Evolutionary conservation across 2,888 invertebrate genomes (phyloP).

Genomic region (Drosophila tripunctata): DNA sequence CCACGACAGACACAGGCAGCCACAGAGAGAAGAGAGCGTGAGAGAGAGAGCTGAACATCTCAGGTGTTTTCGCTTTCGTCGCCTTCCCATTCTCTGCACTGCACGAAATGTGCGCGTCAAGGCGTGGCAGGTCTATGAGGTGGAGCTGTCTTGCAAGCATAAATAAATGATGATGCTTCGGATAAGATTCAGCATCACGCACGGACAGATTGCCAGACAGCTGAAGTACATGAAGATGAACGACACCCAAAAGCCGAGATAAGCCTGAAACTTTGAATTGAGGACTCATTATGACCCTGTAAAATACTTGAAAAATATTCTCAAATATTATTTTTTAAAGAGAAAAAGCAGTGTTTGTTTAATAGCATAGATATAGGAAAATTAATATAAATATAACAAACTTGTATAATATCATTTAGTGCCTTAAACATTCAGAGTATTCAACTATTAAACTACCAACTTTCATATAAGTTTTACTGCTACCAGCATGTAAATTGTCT

Average conservation of each 20-base stretch:
- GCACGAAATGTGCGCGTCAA: slow-evolving; percentile 13
- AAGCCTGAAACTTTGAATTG: slow-evolving; percentile 18
- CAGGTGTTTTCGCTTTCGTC: slow-evolving; percentile 69
- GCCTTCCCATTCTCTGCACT: slow-evolving; percentile 7
- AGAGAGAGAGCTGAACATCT: slow-evolving; percentile 7
- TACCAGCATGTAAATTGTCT: neutral
- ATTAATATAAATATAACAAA: slow-evolving; percentile 3
- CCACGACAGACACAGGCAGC: neutral
- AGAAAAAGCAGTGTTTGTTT: neutral
- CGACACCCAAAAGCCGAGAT: slow-evolving; percentile 11
- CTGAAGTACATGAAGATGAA: slow-evolving; percentile 35
- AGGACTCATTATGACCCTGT: slow-evolving; percentile 4
- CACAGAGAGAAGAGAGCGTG: slow-evolving; percentile 3
- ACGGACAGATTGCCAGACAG: slow-evolving; percentile 39
- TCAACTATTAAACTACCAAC: no score
- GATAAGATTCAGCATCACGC: slow-evolving; percentile 64
- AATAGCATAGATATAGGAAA: neutral
- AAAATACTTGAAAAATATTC: neutral
- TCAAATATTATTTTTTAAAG: neutral
- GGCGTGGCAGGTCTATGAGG: slow-evolving; percentile 19
- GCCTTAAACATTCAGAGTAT: no score
- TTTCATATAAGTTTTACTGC: no score
- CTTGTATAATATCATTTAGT: no score
- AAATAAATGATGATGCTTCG: slow-evolving; percentile 75
- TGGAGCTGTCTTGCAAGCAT: slow-evolving; percentile 60